A percentile compares a stretch with the other conserved stretches of the same genome.
phyloP scores from a whole-genome alignment of 2,888 invertebrate genomes.

The Sesamia inferens region DNA sequence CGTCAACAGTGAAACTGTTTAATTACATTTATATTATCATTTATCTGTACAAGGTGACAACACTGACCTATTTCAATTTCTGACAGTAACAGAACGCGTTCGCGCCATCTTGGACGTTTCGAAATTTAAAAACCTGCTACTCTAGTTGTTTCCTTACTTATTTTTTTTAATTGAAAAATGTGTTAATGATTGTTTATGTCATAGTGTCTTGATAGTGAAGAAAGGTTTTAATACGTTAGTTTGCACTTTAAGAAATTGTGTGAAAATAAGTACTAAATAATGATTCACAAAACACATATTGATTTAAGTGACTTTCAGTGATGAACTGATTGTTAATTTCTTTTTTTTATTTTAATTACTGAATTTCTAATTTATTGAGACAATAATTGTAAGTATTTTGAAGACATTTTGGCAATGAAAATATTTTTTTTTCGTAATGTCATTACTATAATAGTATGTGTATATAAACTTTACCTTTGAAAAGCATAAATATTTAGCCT shows the following conservation, averaged over 20 bases:
- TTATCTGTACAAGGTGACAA: constrained; percentile 64
- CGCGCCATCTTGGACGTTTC: constrained; percentile 53
- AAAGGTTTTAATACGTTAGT: not conserved
- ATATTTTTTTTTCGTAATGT: no score
- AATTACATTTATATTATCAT: constrained; percentile 61
- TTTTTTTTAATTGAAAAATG: not conserved
- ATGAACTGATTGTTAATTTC: not conserved
- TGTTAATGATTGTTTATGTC: not conserved
- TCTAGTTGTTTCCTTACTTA: not conserved
- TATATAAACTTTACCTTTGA: no score
- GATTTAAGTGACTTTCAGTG: not conserved
- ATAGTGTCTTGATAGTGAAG: not conserved
- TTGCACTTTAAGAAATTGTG: constrained; percentile 8
- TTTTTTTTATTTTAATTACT: not conserved
- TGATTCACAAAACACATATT: not conserved
- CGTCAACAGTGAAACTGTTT: constrained; percentile 52
- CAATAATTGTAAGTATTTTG: not conserved
- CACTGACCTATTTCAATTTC: constrained; percentile 58
- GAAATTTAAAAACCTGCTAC: constrained; percentile 10
- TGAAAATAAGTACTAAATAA: not conserved
- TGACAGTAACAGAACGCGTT: constrained; percentile 38
- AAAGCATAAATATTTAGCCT: no score
- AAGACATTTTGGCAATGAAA: not conserved
- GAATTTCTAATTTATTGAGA: not conserved
- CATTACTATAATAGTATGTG: no score